These are phyloP conservation scores for Cheilosia vernalis DNA, from an alignment of 2,888 invertebrate species.

Conservation along the genomic window DNA sequence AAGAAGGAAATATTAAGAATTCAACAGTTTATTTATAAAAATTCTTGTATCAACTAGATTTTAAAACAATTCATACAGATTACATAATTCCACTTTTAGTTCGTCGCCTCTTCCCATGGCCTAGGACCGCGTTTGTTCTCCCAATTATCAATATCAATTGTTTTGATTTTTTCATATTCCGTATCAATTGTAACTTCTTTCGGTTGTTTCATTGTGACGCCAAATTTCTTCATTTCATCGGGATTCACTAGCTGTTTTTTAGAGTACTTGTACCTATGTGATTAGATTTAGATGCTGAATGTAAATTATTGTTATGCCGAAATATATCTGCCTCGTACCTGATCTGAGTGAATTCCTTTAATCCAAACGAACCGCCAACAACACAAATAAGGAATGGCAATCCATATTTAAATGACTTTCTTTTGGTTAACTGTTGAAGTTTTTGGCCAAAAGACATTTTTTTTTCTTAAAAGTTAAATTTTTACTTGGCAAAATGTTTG, in stretches of 20 bases:
- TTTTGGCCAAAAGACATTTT: slow-evolving; percentile 78
- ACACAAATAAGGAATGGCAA: slow-evolving; percentile 89
- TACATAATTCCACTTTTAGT: slow-evolving; percentile 15
- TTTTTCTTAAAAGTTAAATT: not conserved
- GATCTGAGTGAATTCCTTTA: slow-evolving; percentile 89
- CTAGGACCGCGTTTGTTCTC: slow-evolving; percentile 92
- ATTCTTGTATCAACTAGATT: not conserved
- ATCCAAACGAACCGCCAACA: slow-evolving; percentile 90
- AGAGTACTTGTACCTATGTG: slow-evolving; percentile 85
- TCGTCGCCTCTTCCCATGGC: slow-evolving; percentile 89
- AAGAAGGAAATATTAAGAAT: not conserved
- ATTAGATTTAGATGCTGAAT: slow-evolving; percentile 57
- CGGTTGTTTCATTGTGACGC: slow-evolving; percentile 87
- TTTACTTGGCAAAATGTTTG: slow-evolving; percentile 10
- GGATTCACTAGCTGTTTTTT: slow-evolving; percentile 85
- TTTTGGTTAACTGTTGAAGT: slow-evolving; percentile 77
- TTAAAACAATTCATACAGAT: not conserved
- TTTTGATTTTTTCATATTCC: slow-evolving; percentile 89
- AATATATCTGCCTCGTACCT: slow-evolving; percentile 84
- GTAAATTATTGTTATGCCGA: too few species aligned
- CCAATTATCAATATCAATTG: slow-evolving; percentile 92
- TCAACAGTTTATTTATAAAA: slow-evolving; percentile 2
- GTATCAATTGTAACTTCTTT: slow-evolving; percentile 89
- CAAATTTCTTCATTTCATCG: slow-evolving; percentile 88
- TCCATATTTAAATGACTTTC: slow-evolving; percentile 85